Base-by-base conservation (phyloP, 2,888 invertebrate species). In the Apodemia hepburni region DNA sequence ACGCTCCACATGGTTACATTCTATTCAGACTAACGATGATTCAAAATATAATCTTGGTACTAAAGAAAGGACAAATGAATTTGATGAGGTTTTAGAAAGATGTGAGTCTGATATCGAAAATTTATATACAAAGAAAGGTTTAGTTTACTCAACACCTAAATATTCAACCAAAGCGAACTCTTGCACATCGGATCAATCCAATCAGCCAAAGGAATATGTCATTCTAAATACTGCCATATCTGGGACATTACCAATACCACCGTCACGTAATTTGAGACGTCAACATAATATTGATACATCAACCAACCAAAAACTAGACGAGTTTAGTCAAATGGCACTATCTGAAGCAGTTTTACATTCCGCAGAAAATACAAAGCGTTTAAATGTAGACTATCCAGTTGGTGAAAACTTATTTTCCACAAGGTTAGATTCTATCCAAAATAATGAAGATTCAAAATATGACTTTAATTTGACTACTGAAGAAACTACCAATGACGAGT, bases 231-330 rank as follows among this genome's bases (percentile, higher is more conserved):
- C 70, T 3, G 62, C 68, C 2, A 68, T 66, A 58, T 70, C 71
- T 38, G 60, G 63, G 22, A 65, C 65, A 4, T 61, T 42, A 22
- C 61, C 63, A 18, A 49, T 51, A 35, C 49, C 18, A 17, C 6
- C 29, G 6, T 42, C 27, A 6, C 12, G 59, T 18, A 42, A 58
- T 12, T 63, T 2, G 54, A 66, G n/a, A 9, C 58, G 27, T 62
- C 64, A 17, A 58, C n/a, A 47, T 60, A 8, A 65, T 49, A 66
- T 69, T n/a, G 29, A 22, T 22, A 68, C 71, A 62, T 71, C 71
- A 2, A 65, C 71, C 5, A 64, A 66, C 15, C 71, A 72, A 63
- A 64, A 68, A 27, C 72, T 70, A n/a, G 63, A 60, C 11, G 70
- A 70, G 64, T 70, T 65, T 57, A 68, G 64, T 58, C 64, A 64